These are phyloP conservation scores for Diorhabda carinulata DNA, from an alignment of 1,140 invertebrate genomes.

Conservation along the genomic window DNA sequence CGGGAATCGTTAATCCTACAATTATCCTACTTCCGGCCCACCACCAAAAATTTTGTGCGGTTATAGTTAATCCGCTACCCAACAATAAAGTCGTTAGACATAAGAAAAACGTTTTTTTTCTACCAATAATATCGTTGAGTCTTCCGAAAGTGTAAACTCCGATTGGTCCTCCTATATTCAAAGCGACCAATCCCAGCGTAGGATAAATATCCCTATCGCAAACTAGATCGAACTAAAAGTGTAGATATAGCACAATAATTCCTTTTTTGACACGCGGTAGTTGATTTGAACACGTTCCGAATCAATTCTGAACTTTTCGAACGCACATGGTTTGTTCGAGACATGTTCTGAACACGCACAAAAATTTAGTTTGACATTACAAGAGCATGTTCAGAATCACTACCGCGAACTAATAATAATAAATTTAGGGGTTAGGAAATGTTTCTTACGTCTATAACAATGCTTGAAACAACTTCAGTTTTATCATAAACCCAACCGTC, in stretches of 20 bases:
- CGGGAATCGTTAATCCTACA: conserved; percentile 83
- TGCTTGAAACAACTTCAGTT: conserved; percentile 64
- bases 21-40: conserved; percentile 75
- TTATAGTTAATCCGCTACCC: conserved; percentile 73
- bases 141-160: conserved; percentile 82
- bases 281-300: too few species aligned
- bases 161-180: conserved; percentile 79
- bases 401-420: too few species aligned
- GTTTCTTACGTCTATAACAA: conserved; percentile 72
- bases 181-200: conserved; percentile 73
- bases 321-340: too few species aligned
- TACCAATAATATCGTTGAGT: conserved; percentile 78
- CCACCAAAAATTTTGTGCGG: conserved; percentile 71
- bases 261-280: too few species aligned
- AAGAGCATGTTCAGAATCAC: too few species aligned
- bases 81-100: conserved; percentile 72
- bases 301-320: too few species aligned
- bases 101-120: conserved; percentile 75
- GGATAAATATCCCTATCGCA: conserved; percentile 81
- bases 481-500: conserved; percentile 80
- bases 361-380: too few species aligned
- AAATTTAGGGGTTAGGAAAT: too few species aligned
- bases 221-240: conserved; percentile 76
- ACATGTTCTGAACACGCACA: too few species aligned
- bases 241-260: too few species aligned